These are phyloP conservation scores for Torymus auratus DNA, from an alignment of 2,888 invertebrate species.

Conservation along the genomic window DNA sequence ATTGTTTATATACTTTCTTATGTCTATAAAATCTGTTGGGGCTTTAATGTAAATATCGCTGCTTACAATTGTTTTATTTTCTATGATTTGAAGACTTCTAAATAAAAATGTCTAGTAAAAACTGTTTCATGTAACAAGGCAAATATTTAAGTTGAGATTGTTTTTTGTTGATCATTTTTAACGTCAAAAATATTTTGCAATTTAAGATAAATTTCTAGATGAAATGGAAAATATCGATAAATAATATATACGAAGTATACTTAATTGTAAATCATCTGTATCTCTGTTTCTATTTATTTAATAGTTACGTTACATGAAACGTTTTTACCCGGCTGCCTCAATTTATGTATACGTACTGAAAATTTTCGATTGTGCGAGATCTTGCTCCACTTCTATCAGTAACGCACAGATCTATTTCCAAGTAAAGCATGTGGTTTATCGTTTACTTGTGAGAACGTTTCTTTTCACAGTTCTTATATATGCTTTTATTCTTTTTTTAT, in stretches of 20 bases:
- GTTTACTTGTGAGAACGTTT: conserved; percentile 84
- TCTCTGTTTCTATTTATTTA: too few relatives aligned
- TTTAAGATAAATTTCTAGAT: too few relatives aligned
- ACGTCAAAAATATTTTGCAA: too few relatives aligned
- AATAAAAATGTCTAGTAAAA: conserved; percentile 29
- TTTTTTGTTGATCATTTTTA: too few relatives aligned
- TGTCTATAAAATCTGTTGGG: conserved; percentile 75
- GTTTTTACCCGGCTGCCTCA: conserved; percentile 25
- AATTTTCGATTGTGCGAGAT: conserved; percentile 44
- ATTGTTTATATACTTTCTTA: conserved; percentile 60
- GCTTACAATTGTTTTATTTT: conserved; percentile 74
- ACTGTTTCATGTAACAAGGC: conserved; percentile 9
- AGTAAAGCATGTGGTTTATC: conserved; percentile 79
- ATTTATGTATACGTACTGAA: conserved; percentile 37
- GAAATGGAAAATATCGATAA: too few relatives aligned
- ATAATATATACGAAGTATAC: too few relatives aligned
- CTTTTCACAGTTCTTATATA: conserved; percentile 93
- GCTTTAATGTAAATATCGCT: conserved; percentile 81
- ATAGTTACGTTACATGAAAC: conserved; percentile 3
- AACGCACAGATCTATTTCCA: conserved; percentile 49
- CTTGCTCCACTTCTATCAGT: conserved; percentile 45
- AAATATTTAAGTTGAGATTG: too few relatives aligned
- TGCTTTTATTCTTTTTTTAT: conserved; percentile 83
- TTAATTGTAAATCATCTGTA: too few relatives aligned
- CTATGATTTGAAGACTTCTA: conserved; percentile 36